Evolutionary conservation across 2,888 invertebrate genomes (phyloP).

Genomic region (Ashinkailepas kermadecensis): DNA sequence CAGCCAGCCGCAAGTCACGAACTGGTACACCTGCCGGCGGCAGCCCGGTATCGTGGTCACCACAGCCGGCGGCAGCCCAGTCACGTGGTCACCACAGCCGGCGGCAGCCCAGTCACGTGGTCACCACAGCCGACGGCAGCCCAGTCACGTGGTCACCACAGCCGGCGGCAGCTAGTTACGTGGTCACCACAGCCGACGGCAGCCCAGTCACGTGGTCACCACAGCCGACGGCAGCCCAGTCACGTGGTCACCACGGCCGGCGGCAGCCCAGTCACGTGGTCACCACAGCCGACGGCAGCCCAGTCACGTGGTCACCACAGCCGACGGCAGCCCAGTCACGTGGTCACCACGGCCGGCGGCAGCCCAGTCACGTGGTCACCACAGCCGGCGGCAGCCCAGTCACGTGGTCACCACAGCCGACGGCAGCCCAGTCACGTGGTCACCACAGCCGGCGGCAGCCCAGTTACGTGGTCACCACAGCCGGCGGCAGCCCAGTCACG

Average conservation of each 20-base stretch:
- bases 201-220: no score
- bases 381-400: no score
- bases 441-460: background rate
- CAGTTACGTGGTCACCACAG: no score
- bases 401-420: no score
- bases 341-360: background rate
- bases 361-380: no score
- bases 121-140: no score
- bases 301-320: no score
- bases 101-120: conserved; percentile 24
- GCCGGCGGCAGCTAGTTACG: no score
- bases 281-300: background rate
- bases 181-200: no score
- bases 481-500: background rate
- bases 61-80: background rate
- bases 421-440: no score
- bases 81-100: no score
- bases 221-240: background rate
- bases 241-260: background rate
- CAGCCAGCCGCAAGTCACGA: background rate
- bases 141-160: no score
- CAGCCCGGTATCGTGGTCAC: background rate
- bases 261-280: background rate
- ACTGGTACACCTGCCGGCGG: conserved; percentile 1
- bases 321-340: conserved; percentile 21